Evolutionary conservation across 30 jellyfish, hydroid and myxozoan species (phyloP), one percentile per base, ranked within the genome.

Genomic region (Hydractinia echinata): DNA sequence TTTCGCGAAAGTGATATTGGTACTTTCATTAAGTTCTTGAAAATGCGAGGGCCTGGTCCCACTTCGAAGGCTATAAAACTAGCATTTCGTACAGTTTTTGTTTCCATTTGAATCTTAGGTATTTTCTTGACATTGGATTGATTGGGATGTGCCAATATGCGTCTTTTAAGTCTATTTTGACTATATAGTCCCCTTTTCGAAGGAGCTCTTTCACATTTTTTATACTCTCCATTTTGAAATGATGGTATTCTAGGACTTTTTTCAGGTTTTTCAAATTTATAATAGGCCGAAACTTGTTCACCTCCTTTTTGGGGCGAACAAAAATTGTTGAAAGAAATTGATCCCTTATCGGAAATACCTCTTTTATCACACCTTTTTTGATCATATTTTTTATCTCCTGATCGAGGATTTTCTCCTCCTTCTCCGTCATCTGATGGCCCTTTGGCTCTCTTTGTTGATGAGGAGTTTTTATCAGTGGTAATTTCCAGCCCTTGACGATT

Each of bases 401-500:
- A 20, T 20, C 48, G 10, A 67, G 8, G 14, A 67, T 67, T 20
- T 67, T 10, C 48, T 20, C 48, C 19, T 67, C 48, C 77, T 19
- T 20, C 48, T 67, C 10, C 44, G 13, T 8, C 77, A 67, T 67
- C 48, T 13, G 13, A 44, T 10, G 14, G 8, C 48, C 48, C 48
- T 9, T 67, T 67, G 77, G 77, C 48, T 67, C 77, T 67, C 77
- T 20, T 10, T 10, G 13, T 67, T 67, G 77, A n/a, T n/a, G n/a
- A n/a, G n/a, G n/a, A n/a, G n/a, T n/a, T n/a, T n/a, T n/a, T n/a
- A n/a, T n/a, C 8, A 10, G 77, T 13, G 77, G 13, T 67, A 13
- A 9, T 8, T 20, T 44, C 77, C 13, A 9, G 44, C 77, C 77
- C 19, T 13, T 67, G 10, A 13, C 48, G 8, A 1, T 15, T 30